phyloP scores from a whole-genome alignment of 2,113 vertebrate species.

The Beaufortia kweichowensis region DNA sequence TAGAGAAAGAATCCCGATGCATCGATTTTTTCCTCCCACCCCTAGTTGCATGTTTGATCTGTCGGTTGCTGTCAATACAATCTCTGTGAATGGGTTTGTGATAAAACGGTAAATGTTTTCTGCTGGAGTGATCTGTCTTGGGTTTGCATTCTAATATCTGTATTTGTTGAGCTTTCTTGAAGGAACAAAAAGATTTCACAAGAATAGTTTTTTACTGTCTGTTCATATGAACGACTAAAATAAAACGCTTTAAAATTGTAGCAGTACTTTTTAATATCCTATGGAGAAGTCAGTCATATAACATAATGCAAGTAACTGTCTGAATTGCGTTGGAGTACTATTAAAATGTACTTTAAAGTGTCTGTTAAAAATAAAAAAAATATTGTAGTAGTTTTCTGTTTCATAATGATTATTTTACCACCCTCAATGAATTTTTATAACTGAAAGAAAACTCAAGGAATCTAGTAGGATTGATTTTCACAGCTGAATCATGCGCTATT shows the following conservation, averaged over 20 bases:
- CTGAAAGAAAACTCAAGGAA: constrained; percentile 3
- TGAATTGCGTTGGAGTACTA: neutral
- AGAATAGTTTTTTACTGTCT: neutral
- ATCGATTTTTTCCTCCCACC: too few relatives aligned
- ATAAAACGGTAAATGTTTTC: neutral
- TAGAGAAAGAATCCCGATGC: too few relatives aligned
- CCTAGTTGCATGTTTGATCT: neutral
- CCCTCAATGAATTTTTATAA: neutral
- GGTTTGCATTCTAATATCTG: neutral
- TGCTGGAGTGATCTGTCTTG: neutral
- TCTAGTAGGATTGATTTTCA: neutral
- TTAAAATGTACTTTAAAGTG: neutral
- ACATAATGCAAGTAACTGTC: neutral
- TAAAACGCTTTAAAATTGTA: neutral
- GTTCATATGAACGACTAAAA: neutral
- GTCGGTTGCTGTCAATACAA: constrained; percentile 1
- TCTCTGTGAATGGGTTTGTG: neutral
- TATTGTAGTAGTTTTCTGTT: neutral
- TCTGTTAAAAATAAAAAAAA: neutral
- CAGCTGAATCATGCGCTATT: neutral
- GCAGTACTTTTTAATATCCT: neutral
- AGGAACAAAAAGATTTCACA: neutral
- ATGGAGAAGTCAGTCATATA: neutral
- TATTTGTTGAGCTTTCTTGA: neutral
- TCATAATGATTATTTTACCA: too few relatives aligned